These are phyloP conservation scores for Martes martes DNA, from an alignment of 2,113 vertebrate species.

Conservation along the genomic window DNA sequence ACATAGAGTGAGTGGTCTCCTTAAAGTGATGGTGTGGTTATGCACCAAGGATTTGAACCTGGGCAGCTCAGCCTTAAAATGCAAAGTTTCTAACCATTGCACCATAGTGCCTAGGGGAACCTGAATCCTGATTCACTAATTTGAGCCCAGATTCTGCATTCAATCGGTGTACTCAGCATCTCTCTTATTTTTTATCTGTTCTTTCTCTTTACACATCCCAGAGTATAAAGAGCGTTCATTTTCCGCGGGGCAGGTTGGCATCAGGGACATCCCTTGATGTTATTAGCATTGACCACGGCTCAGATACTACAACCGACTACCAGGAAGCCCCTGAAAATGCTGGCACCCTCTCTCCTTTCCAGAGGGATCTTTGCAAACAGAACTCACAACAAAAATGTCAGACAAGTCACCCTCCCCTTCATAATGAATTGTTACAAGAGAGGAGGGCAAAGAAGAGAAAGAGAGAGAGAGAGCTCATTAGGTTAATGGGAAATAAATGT, in stretches of 20 bases:
- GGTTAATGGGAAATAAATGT: conserved; percentile 67
- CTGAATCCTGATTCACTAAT: not conserved
- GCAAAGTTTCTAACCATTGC: not conserved
- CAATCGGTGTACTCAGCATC: rapidly evolving
- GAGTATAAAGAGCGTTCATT: not conserved
- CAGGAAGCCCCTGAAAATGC: not conserved
- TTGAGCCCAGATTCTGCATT: not conserved
- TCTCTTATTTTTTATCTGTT: not conserved
- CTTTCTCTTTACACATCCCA: not conserved
- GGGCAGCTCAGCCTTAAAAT: not conserved
- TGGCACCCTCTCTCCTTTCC: not conserved
- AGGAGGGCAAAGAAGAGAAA: not conserved
- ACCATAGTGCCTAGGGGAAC: not conserved
- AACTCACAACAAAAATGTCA: not conserved
- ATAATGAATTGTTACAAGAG: not conserved
- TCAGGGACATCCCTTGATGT: not conserved
- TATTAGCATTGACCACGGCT: not conserved
- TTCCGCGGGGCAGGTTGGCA: not conserved
- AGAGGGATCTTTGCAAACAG: not conserved
- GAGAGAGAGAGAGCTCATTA: conserved; percentile 31
- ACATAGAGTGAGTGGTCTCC: rapidly evolving
- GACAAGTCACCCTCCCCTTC: not conserved
- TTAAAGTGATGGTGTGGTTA: rapidly evolving
- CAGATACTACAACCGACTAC: no score
- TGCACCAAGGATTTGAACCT: not conserved